Base-by-base conservation (phyloP, 2,113 vertebrate species). In the human region DNA sequence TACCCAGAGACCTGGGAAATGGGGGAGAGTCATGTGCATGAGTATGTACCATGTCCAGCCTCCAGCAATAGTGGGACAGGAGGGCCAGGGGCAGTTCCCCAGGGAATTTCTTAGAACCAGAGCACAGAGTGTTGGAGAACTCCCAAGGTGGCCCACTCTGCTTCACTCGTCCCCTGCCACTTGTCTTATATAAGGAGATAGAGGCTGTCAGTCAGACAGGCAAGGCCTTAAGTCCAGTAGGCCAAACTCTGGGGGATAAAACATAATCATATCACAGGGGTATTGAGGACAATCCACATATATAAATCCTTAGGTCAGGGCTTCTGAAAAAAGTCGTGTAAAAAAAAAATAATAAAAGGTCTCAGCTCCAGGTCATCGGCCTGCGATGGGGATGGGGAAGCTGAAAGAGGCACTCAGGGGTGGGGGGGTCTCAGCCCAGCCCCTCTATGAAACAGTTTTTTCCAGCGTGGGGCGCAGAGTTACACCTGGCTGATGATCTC, bases 401-500 rank as follows among this genome's bases (percentile, higher is more conserved):
- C 70, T 38, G 59, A 78, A 45, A 52, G 88, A 95, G 88, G 94
- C 85, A 73, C 73, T 89, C 14, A 2, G 23, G 92, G 38, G 4
- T 7, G 4, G 25, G 12, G 12, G 12, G 20, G 45, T 64, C 27
- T 43, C 64, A n/a, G 75, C 55, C 93, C 38, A 17, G 75, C 43
- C 52, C 92, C 5, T 18, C 25, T 8, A 11, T 35, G 27, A 38
- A 72, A 18, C 30, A 96, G 96, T 96, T 93, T 94, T 83, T 92
- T 35, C 52, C n/a, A 9, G 83, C 1, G n/a, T 10, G 4, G 2
- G 72, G 57, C 18, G 8, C 17, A 17, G 20, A 40, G 92, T 35
- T 98, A 99, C 97, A 99, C 99, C 97, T 99, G 99, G 98, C 99
- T 99, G 95, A 99, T 98, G 73, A 99, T 99, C 96, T 99, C 99